These are phyloP conservation scores for Plumapathes pennacea DNA, from an alignment of 92 coral and sea anemone genomes.

Conservation along the genomic window DNA sequence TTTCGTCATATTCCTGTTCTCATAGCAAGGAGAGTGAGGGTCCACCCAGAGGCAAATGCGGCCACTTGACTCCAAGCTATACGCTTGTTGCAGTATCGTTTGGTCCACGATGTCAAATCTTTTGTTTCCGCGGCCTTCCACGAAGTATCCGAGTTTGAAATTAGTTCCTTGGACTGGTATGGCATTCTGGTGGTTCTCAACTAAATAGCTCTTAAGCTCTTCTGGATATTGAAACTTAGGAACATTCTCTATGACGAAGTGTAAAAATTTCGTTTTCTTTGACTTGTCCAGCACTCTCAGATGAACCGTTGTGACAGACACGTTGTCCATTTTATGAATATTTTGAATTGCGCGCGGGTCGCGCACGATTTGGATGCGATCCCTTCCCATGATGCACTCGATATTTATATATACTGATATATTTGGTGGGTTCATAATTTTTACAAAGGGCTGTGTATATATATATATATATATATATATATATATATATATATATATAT, in stretches of 20 bases:
- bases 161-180: slow-evolving; percentile 20
- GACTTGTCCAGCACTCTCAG: slow-evolving; percentile 1
- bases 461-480: no score
- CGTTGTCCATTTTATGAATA: no score
- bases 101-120: slow-evolving; percentile 35
- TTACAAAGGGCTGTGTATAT: no score
- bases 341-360: no score
- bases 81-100: slow-evolving; percentile 18
- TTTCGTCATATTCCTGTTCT: no score
- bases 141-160: slow-evolving; percentile 19
- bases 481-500: no score
- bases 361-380: no score
- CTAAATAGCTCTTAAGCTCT: slow-evolving; percentile 25
- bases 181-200: slow-evolving; percentile 3
- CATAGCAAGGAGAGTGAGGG: slow-evolving; percentile 2
- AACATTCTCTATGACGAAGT: slow-evolving; percentile 12
- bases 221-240: slow-evolving; percentile 15
- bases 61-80: neutral
- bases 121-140: slow-evolving; percentile 35
- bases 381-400: no score
- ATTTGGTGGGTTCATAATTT: no score
- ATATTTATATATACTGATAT: no score
- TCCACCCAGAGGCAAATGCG: slow-evolving; percentile 19
- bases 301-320: no score
- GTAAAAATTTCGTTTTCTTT: slow-evolving; percentile 22